Conservation (phyloP, 2,113 vertebrate genomes). For the Anarhynchus alexandrinus region DNA sequence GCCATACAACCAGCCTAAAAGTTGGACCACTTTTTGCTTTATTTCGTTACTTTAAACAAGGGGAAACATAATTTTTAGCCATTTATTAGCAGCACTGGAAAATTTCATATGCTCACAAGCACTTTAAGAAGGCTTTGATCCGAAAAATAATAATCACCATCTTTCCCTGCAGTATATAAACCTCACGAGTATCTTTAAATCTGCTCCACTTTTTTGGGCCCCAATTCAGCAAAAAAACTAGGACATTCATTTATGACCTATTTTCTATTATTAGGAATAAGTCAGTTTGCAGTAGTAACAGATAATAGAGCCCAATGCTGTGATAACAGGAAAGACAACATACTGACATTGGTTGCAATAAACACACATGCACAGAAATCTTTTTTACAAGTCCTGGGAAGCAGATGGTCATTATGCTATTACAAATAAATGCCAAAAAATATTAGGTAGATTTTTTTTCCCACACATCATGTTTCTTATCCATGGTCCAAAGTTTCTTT, state of each 20-base stretch:
- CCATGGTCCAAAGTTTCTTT: neutral
- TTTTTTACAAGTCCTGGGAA: neutral
- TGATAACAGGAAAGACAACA: neutral
- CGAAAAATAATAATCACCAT: neutral
- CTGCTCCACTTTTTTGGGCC: slow-evolving; percentile 24
- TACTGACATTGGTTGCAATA: neutral
- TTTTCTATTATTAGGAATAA: slow-evolving; percentile 50
- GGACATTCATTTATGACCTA: slow-evolving; percentile 39
- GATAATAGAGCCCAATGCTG: neutral
- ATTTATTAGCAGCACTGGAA: neutral
- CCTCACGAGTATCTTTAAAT: neutral
- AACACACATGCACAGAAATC: neutral
- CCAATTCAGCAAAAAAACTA: neutral
- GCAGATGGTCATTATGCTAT: neutral
- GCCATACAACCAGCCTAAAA: neutral
- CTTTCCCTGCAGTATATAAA: neutral
- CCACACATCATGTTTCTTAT: neutral
- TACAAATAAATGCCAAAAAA: neutral
- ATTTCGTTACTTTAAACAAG: neutral
- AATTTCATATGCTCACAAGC: neutral
- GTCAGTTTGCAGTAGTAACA: neutral
- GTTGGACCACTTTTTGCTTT: neutral
- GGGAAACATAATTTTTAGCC: neutral
- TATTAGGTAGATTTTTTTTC: neutral
- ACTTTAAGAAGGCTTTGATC: neutral